phyloP scores from a whole-genome alignment of 2,797 vertebrate species.

The Catharus ustulatus region DNA sequence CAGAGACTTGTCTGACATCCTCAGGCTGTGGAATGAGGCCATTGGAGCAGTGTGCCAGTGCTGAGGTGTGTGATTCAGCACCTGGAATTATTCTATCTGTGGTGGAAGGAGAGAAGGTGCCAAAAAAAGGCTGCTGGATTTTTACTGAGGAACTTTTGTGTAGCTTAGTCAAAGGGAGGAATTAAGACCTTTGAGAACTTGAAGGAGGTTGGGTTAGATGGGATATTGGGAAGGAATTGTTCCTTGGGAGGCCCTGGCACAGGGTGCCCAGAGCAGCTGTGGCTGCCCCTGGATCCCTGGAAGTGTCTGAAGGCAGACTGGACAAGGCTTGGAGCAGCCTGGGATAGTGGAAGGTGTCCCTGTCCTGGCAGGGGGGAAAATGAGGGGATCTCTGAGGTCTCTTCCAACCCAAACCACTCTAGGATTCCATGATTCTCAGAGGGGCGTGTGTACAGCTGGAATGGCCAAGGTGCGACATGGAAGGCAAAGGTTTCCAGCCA shows the following conservation, averaged over 20 bases:
- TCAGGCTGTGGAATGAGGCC: neutral
- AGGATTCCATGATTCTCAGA: neutral
- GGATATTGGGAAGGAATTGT: neutral
- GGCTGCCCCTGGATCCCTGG: neutral
- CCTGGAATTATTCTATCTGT: neutral
- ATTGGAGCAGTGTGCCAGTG: neutral
- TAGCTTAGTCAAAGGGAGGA: neutral
- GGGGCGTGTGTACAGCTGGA: neutral
- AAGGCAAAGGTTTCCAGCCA: neutral
- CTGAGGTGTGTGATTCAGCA: neutral
- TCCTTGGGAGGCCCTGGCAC: neutral
- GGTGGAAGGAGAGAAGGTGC: neutral
- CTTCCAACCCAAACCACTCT: neutral
- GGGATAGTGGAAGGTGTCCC: neutral
- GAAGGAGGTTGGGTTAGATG: neutral
- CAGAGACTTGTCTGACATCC: neutral
- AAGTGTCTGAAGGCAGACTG: rapidly evolving
- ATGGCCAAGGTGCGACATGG: neutral
- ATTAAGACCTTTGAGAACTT: neutral
- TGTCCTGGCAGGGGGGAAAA: neutral
- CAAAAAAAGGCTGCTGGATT: neutral
- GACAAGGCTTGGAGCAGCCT: neutral
- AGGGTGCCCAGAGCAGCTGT: neutral
- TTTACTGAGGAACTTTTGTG: neutral
- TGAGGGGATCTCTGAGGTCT: neutral